Base-by-base conservation (phyloP, 2,888 invertebrate species). In the Agrotis clavis region DNA sequence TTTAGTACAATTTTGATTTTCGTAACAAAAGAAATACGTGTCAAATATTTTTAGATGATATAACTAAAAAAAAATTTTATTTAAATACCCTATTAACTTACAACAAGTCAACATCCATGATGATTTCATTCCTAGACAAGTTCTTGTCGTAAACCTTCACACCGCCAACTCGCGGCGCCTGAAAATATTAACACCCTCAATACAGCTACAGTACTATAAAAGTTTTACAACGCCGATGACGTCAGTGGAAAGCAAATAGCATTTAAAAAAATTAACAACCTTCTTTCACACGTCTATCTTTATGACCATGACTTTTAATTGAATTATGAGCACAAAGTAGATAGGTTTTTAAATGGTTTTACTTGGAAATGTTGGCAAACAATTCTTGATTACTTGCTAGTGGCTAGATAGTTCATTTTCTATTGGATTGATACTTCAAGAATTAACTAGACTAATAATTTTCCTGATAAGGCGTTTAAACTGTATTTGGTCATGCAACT, bases 131-230 rank as follows among this genome's bases (percentile, higher is more conserved):
- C 91, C 99, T 97, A 41, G 98, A 98, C 45, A 99, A 97, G 93
- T 99, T 98, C 93, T 98, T 98, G 87, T 99, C 99, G 92, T 99
- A 99, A 14, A 99, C 99, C 96, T 99, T 99, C 4, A 99, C 98
- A 64, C 99, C 99, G 72, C 99, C 99, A 87, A 99, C 98, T 83
- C 99, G 97, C 9, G 99, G 98, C 30, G 99, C 99, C 98, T 98
- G 94, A 18, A 96, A 97, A 77, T 70, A 86, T 82, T 75, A 82
- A 83, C 35, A 60, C 56, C 13, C 41, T 75, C 11, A 19, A 74
- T 80, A 71, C 51, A 47, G 45, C 16, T n/a, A 63, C 41, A 41
- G 41, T 41, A 41, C 62, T 19, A 67, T 71, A 71, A 77, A 72
- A 76, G 50, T 53, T 77, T 77, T 76, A 86, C 75, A 74, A 71